These are phyloP conservation scores for Caerostris darwini DNA, from an alignment of 1,140 invertebrate species.

Conservation along the genomic window DNA sequence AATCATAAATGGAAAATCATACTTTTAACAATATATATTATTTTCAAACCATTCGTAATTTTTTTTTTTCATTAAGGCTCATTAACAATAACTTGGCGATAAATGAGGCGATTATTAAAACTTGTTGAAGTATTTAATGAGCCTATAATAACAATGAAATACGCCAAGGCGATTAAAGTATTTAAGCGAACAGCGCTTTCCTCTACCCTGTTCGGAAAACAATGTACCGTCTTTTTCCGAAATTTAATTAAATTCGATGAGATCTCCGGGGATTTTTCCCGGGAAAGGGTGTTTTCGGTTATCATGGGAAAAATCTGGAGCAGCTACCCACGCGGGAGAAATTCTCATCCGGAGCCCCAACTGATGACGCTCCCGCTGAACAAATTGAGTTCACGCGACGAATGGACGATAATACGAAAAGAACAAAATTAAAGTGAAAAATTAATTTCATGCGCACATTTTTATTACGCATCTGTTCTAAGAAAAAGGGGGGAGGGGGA, in stretches of 20 bases:
- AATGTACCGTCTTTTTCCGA: background rate
- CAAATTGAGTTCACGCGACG: slow-evolving; percentile 75
- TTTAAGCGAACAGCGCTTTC: background rate
- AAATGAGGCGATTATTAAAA: background rate
- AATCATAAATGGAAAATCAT: no score
- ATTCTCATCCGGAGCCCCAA: slow-evolving; percentile 14
- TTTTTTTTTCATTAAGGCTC: no score
- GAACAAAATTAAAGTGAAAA: slow-evolving; percentile 74
- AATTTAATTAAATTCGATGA: slow-evolving; percentile 67
- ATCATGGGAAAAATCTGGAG: slow-evolving; percentile 62
- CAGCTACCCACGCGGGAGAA: background rate
- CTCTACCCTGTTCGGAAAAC: background rate
- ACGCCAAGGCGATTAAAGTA: no score
- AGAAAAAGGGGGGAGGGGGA: background rate
- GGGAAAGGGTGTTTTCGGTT: slow-evolving; percentile 1
- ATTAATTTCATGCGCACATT: slow-evolving; percentile 71
- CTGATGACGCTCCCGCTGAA: slow-evolving; percentile 50
- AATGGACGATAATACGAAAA: slow-evolving; percentile 68
- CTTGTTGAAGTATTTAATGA: background rate
- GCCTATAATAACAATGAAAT: background rate
- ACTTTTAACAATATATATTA: no score
- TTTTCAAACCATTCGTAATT: no score
- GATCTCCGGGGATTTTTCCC: slow-evolving; percentile 14
- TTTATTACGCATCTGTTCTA: slow-evolving; percentile 59
- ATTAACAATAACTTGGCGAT: no score